Evolutionary conservation across 2,113 vertebrate genomes (phyloP).

Genomic region (Prochilodus magdalenae): DNA sequence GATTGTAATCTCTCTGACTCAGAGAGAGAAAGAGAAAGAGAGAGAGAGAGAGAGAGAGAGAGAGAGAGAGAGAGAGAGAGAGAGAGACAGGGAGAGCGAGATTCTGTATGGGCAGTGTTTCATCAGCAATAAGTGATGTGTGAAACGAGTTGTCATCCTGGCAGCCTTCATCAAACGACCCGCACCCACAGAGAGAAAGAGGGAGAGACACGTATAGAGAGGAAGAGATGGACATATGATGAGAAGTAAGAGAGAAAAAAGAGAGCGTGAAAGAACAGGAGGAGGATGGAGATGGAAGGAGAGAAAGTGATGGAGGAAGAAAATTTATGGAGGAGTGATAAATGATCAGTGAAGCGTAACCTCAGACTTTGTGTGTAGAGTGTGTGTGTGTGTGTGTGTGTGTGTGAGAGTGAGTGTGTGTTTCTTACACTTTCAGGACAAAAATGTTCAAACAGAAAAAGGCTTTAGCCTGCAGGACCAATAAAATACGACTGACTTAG

Average conservation of each 20-base stretch:
- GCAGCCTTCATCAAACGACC: slow-evolving; percentile 45
- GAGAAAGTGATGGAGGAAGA: slow-evolving; percentile 23
- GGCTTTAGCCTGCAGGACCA: not conserved
- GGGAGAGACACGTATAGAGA: slow-evolving; percentile 3
- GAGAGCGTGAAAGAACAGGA: not conserved
- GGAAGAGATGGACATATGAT: slow-evolving; percentile 21
- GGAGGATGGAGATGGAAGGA: slow-evolving; percentile 31
- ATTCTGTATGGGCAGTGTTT: slow-evolving; percentile 43
- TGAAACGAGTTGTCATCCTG: slow-evolving; percentile 60
- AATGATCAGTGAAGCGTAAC: slow-evolving; percentile 43
- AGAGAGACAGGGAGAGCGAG: slow-evolving; percentile 32
- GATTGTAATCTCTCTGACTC: slow-evolving; percentile 52
- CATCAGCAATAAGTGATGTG: slow-evolving; percentile 60
- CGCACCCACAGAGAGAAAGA: slow-evolving; percentile 4
- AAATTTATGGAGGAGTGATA: slow-evolving; percentile 47
- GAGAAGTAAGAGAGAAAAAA: not conserved
- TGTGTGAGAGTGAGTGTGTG: slow-evolving; percentile 15
- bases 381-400: slow-evolving; percentile 32
- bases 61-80: slow-evolving; percentile 17
- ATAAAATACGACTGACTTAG: not conserved
- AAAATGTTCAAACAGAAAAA: not conserved
- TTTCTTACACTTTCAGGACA: not conserved
- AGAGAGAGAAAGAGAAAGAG: slow-evolving; percentile 6
- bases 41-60: slow-evolving; percentile 4
- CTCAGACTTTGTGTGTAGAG: slow-evolving; percentile 18